These are phyloP conservation scores for Apodemus speciosus DNA, from an alignment of 2,113 vertebrate genomes.

Conservation along the genomic window DNA sequence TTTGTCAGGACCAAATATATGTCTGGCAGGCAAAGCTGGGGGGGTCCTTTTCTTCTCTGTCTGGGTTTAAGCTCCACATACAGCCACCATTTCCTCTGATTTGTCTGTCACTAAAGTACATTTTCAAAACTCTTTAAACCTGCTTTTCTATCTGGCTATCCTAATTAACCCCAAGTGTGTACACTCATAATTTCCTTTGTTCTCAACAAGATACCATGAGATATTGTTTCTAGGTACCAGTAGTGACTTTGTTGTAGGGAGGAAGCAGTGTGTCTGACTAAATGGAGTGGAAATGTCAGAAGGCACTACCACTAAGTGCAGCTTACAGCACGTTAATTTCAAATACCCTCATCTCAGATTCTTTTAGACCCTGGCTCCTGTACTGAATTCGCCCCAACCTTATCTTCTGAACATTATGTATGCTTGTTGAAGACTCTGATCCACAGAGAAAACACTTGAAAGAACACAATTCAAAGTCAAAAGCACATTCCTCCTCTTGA, in stretches of 20 bases:
- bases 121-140: background rate
- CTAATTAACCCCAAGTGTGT: background rate
- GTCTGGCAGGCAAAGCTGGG: background rate
- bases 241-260: background rate
- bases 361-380: conserved; percentile 28
- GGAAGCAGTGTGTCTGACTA: background rate
- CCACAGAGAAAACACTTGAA: conserved; percentile 76
- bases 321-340: background rate
- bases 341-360: conserved; percentile 17
- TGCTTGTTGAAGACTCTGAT: conserved; percentile 58
- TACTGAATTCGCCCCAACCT: background rate
- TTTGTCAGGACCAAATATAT: background rate
- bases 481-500: conserved; percentile 70
- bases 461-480: conserved; percentile 68
- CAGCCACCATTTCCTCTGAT: background rate
- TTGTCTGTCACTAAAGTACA: background rate
- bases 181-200: background rate
- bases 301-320: background rate
- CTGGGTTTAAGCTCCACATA: background rate
- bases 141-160: background rate
- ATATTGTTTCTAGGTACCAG: background rate
- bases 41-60: background rate
- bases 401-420: conserved; percentile 57
- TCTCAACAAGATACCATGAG: background rate
- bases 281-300: background rate